Percentiles rank a stretch among this genome's conserved stretches.
These are phyloP conservation scores for Steinernema scapterisci DNA, from an alignment of 2,888 invertebrate genomes.

Conservation along the genomic window DNA sequence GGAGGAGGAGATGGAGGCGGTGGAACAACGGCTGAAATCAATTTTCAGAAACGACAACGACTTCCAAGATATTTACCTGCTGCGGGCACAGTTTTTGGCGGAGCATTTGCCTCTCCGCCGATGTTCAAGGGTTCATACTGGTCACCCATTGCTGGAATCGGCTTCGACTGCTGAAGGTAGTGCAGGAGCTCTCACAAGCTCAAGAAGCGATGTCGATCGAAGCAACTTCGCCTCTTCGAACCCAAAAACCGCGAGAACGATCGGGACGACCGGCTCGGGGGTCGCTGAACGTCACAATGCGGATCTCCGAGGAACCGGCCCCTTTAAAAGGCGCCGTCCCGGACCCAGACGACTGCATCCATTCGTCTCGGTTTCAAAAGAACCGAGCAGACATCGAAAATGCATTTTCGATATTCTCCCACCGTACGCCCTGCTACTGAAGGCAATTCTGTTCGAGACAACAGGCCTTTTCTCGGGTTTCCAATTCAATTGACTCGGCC, in stretches of 20 bases:
- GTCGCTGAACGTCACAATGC: not conserved
- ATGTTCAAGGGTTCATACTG: slow-evolving; percentile 22
- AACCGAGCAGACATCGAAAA: too few relatives aligned
- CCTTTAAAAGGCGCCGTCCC: too few relatives aligned
- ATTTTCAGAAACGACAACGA: too few relatives aligned
- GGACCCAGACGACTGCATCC: too few relatives aligned
- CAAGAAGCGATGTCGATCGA: slow-evolving; percentile 5
- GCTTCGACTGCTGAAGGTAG: not conserved
- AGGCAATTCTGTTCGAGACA: too few relatives aligned
- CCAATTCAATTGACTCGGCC: too few relatives aligned
- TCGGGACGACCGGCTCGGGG: slow-evolving; percentile 2
- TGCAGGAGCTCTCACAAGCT: not conserved
- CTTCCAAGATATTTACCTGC: not conserved
- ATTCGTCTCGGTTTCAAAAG: too few relatives aligned
- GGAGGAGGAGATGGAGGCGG: slow-evolving; percentile 1
- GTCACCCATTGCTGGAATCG: not conserved
- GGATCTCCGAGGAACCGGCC: too few relatives aligned
- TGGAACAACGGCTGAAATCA: not conserved
- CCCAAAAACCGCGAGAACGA: not conserved
- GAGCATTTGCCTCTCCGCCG: not conserved
- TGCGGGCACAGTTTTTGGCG: not conserved
- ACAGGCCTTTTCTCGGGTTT: too few relatives aligned
- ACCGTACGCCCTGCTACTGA: too few relatives aligned
- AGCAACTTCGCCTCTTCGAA: not conserved
- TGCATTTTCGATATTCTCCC: too few relatives aligned